Evolutionary conservation across 2,888 invertebrate genomes (phyloP), one percentile per base, ranked within the genome.

Genomic region (Dicyrtoma fusca): DNA sequence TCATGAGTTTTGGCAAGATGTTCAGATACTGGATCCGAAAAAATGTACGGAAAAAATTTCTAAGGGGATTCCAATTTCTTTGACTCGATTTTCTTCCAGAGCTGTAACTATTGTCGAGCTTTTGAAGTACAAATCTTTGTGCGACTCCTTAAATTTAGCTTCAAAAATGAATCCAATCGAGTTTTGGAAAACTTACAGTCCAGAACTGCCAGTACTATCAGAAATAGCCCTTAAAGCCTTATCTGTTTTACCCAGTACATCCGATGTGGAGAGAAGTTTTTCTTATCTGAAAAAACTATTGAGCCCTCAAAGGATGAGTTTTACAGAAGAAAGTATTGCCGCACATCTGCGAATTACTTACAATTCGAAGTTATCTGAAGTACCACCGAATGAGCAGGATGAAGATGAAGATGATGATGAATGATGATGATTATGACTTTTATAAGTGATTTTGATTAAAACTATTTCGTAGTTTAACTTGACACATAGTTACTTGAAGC

Each of bases 1-100:
- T 17, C n/a, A n/a, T n/a, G 1, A 61, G n/a, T 61, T 61, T 25
- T 61, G 61, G 61, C n/a, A 14, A 17, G 61, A 61, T 10, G 61
- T 61, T 14, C 42, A 61, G n/a, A 42, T 34, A 5, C 10, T 61
- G 8, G 61, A 61, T 61, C 61, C 61, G 10, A 13, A 42, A 61
- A 26, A 34, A 61, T 61, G 61, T 42, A 19, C 61, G 3, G 6
- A 34, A 14, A 10, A 61, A 4, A 61, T 61, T 34, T 3, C 21
- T 19, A 19, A 53, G 11, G 34, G 11, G 11, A 3, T 49, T 17
- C 49, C 49, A 11, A 3, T 4, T 4, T 49, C 49, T 4, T 13
- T 49, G 11, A 4, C 11, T 14, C 49, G 13, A 14, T 49, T 49
- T 49, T 49, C 49, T 17, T 4, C 14, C 3, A 17, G 17, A 4